Conservation (phyloP, 2,797 vertebrate species). For the Platalea minor region DNA sequence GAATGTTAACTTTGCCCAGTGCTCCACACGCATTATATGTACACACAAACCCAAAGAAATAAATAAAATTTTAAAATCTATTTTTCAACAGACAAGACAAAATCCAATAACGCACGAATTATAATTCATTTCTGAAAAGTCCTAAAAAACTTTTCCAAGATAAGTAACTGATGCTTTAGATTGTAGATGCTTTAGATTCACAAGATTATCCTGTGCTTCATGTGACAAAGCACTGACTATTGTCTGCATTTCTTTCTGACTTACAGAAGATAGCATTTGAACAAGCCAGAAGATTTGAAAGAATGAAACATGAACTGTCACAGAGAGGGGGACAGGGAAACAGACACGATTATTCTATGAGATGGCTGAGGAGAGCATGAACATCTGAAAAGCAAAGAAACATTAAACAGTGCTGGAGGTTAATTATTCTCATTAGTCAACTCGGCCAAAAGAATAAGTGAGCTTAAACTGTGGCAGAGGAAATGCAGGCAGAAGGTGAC, state of each 20-base stretch:
- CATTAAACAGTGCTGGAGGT: background rate
- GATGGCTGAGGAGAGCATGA: background rate
- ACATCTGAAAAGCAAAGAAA: background rate
- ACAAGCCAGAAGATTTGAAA: background rate
- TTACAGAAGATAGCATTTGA: background rate
- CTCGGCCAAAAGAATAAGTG: background rate
- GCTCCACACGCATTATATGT: background rate
- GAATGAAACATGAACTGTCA: background rate
- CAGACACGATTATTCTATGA: background rate
- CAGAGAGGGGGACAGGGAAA: background rate
- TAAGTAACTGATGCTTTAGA: background rate
- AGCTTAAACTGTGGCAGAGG: background rate
- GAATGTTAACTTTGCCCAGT: background rate
- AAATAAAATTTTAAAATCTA: background rate
- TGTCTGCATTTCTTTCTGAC: background rate
- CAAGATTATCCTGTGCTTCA: background rate
- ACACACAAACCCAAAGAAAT: background rate
- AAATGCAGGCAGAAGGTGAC: background rate
- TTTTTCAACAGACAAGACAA: background rate
- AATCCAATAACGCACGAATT: background rate
- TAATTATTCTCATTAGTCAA: background rate
- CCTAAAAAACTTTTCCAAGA: background rate
- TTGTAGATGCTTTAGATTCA: background rate
- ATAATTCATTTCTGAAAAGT: background rate
- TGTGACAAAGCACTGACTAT: background rate